These are phyloP conservation scores for Lepetodrilus schrolli DNA, from an alignment of 2,888 invertebrate genomes.

Conservation along the genomic window DNA sequence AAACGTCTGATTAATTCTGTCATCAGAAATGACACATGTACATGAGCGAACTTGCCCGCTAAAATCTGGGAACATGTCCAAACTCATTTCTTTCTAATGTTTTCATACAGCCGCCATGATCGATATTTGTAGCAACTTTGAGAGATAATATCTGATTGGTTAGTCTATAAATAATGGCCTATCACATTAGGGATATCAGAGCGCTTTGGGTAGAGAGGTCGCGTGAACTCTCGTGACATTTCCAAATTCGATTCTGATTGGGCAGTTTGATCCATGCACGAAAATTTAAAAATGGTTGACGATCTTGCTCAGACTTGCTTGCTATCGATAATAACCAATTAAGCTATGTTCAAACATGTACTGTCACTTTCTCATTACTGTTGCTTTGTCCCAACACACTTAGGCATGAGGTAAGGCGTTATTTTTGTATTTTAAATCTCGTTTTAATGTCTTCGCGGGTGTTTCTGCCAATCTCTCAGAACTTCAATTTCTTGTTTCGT, in stretches of 20 bases:
- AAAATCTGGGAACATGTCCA: slow-evolving; percentile 39
- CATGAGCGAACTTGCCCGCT: slow-evolving; percentile 42
- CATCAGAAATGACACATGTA: slow-evolving; percentile 51
- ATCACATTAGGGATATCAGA: slow-evolving; percentile 38
- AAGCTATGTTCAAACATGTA: slow-evolving; percentile 2
- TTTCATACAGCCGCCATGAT: slow-evolving; percentile 45
- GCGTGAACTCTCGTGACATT: slow-evolving; percentile 40
- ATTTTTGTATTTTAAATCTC: neutral
- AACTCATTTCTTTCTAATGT: slow-evolving; percentile 38
- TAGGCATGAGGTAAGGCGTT: slow-evolving; percentile 6
- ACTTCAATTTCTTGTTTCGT: neutral
- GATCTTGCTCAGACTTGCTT: slow-evolving; percentile 49
- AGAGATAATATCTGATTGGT: slow-evolving; percentile 43
- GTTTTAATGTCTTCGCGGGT: neutral
- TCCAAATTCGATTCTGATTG: slow-evolving; percentile 46
- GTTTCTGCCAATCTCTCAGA: no score
- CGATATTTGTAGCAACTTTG: slow-evolving; percentile 37
- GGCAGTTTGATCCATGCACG: slow-evolving; percentile 44
- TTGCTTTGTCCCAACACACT: neutral
- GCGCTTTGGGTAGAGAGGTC: neutral
- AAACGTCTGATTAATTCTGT: neutral
- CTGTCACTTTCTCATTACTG: slow-evolving; percentile 21
- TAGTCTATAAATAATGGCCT: slow-evolving; percentile 27
- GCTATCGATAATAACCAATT: slow-evolving; percentile 18
- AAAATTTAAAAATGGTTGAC: slow-evolving; percentile 62